Conservation (phyloP, 2,888 invertebrate species). For the Drosophila dives region DNA sequence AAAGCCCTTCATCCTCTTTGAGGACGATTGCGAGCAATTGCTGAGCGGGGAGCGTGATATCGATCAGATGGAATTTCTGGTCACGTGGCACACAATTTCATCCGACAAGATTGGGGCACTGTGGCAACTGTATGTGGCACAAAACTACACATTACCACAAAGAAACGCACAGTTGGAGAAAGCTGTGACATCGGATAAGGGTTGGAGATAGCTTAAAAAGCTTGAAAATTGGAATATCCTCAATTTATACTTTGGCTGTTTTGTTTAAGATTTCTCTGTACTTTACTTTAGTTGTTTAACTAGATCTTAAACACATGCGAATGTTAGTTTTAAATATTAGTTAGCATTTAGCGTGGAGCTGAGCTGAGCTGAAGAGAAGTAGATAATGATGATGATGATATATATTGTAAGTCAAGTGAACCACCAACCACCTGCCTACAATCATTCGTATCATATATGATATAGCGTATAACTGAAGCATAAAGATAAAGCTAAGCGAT, state of each 20-base stretch:
- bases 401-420: conserved; percentile 77
- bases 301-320: conserved; percentile 33
- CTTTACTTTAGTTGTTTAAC: conserved; percentile 38
- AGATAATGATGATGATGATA: conserved; percentile 8
- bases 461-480: conserved; percentile 48
- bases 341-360: conserved; percentile 55
- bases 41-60: conserved; percentile 72
- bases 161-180: conserved; percentile 11
- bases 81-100: conserved; percentile 84
- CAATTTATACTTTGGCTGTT: conserved; percentile 56
- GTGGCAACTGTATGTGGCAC: conserved; percentile 81
- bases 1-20: conserved; percentile 70
- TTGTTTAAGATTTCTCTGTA: conserved; percentile 43
- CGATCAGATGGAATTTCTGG: conserved; percentile 80
- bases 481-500: conserved; percentile 36
- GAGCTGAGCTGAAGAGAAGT: background rate
- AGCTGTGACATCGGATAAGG: conserved; percentile 28
- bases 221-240: conserved; percentile 1
- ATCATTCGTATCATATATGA: conserved; percentile 74
- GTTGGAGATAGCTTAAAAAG: conserved; percentile 58
- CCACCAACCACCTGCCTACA: conserved; percentile 80
- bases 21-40: conserved; percentile 60
- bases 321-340: conserved; percentile 45
- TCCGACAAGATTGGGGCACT: conserved; percentile 84
- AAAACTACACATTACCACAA: conserved; percentile 46